phyloP scores from a whole-genome alignment of 2,113 vertebrate species.

The Callocephalon fimbriatum region DNA sequence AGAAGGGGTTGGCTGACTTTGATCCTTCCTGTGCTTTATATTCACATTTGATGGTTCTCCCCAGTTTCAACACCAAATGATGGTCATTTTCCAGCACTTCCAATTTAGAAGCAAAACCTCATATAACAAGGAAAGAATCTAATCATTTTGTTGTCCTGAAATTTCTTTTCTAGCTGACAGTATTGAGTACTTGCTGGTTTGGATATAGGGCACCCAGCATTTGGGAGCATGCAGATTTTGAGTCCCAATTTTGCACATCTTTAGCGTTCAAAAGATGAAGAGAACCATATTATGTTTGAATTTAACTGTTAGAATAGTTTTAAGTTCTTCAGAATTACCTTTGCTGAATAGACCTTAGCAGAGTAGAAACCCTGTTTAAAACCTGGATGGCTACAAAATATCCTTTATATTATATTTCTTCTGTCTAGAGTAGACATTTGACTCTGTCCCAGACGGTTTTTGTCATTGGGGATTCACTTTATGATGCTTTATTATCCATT shows the following conservation, averaged over 20 bases:
- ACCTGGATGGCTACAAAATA: not conserved
- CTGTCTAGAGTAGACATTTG: not conserved
- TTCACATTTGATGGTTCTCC: not conserved
- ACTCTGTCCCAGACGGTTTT: not conserved
- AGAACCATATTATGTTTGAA: not conserved
- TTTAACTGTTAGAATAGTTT: not conserved
- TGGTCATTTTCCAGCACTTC: not conserved
- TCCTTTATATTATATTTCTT: not conserved
- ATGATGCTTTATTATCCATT: not conserved
- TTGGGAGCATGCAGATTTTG: not conserved
- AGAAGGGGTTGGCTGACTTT: not conserved
- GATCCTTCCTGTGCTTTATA: not conserved
- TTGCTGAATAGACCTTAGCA: not conserved
- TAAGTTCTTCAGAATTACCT: not conserved
- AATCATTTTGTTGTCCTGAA: not conserved
- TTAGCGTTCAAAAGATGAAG: not conserved
- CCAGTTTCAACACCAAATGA: not conserved
- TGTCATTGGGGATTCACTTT: not conserved
- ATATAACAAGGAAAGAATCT: not conserved
- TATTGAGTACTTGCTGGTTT: not conserved
- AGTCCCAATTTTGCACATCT: not conserved
- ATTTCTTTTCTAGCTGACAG: not conserved
- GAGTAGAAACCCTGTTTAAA: not conserved
- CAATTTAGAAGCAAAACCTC: not conserved
- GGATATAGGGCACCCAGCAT: not conserved